These are phyloP conservation scores for Orchesella cincta DNA, from an alignment of 1,140 invertebrate species.

Conservation along the genomic window DNA sequence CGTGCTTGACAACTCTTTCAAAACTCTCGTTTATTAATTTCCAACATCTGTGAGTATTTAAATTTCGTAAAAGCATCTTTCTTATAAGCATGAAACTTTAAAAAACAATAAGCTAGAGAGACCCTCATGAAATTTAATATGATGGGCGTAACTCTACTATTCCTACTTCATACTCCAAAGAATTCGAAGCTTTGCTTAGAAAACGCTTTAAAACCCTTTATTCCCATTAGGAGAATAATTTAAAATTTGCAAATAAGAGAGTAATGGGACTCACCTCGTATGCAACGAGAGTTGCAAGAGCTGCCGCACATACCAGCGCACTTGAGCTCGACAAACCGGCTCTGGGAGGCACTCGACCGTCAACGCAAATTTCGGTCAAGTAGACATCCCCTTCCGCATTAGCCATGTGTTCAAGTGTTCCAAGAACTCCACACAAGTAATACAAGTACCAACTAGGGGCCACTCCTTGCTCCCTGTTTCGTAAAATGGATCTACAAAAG, in stretches of 20 bases:
- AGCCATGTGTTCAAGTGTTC: slow-evolving; percentile 67
- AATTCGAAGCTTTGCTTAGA: too few relatives aligned
- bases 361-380: slow-evolving; percentile 71
- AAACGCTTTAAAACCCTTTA: too few relatives aligned
- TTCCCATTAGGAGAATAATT: too few relatives aligned
- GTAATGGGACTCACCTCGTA: slow-evolving; percentile 65
- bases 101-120: too few relatives aligned
- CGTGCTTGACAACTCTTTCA: too few relatives aligned
- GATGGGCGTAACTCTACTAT: too few relatives aligned
- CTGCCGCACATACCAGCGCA: slow-evolving; percentile 90
- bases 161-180: too few relatives aligned
- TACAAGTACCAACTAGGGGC: slow-evolving; percentile 89
- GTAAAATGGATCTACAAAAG: slow-evolving; percentile 32
- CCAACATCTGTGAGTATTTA: too few relatives aligned
- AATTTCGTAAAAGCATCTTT: too few relatives aligned
- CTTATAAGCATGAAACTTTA: too few relatives aligned
- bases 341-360: slow-evolving; percentile 83
- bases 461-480: slow-evolving; percentile 2
- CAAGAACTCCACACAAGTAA: slow-evolving; percentile 88
- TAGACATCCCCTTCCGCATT: slow-evolving; percentile 58
- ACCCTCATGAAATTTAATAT: too few relatives aligned
- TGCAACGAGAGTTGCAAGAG: slow-evolving; percentile 76
- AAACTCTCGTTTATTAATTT: too few relatives aligned
- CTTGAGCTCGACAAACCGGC: slow-evolving; percentile 96
- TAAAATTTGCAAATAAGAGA: not conserved